These are phyloP conservation scores for Noctua janthe DNA, from an alignment of 2,888 invertebrate species.

Conservation along the genomic window DNA sequence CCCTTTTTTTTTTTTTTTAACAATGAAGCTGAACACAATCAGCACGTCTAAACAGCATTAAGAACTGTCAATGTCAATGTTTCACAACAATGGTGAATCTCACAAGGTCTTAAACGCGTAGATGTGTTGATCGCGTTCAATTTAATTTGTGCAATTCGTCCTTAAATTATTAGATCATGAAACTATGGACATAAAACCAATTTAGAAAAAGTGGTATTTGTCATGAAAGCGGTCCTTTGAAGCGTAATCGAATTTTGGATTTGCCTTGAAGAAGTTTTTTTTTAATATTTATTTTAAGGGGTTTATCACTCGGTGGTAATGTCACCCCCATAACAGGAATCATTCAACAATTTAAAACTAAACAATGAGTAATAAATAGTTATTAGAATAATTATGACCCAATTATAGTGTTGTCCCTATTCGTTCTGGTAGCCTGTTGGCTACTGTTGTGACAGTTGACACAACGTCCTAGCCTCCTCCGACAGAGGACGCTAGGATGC, in stretches of 20 bases:
- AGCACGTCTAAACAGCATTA: neutral
- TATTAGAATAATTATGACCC: no score
- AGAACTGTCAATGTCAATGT: neutral
- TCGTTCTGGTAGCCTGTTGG: neutral
- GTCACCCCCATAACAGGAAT: no score
- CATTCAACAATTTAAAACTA: no score
- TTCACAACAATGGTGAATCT: neutral
- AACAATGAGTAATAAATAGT: no score
- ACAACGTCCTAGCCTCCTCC: neutral
- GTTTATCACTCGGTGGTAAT: no score
- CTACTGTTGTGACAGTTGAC: neutral
- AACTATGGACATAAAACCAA: neutral
- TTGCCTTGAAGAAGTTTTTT: neutral
- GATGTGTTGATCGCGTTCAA: neutral
- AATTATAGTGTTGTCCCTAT: neutral
- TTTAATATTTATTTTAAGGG: neutral
- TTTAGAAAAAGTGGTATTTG: neutral
- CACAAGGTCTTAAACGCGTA: neutral
- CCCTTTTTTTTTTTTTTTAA: neutral
- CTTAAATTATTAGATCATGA: neutral
- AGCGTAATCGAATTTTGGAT: neutral
- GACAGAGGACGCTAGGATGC: constrained; percentile 1
- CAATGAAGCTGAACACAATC: neutral
- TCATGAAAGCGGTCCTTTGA: neutral
- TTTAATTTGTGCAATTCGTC: neutral